Base-by-base conservation (phyloP, 2,888 invertebrate genomes). In the Stenchaetothrips biformis region DNA sequence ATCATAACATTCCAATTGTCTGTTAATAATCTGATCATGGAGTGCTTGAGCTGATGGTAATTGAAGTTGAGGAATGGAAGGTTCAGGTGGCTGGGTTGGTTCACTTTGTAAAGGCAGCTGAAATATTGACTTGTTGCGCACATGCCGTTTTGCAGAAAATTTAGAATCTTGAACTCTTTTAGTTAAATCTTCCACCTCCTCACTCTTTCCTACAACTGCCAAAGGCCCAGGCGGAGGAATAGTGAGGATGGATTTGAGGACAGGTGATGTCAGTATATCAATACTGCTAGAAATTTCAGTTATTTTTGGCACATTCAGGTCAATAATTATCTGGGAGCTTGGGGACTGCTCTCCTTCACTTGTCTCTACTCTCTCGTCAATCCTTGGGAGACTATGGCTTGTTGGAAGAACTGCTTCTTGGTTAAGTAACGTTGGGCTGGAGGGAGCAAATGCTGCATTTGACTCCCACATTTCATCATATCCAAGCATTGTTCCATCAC, bases 1-100 rank as follows among this genome's bases (percentile, higher is more conserved):
- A 81, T 85, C 85, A 80, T 85, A 85, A 79, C 85, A 85, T 80
- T 84, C 82, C 47, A 85, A 81, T 79, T 85, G 85, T 27, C 84
- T 84, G 79, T 84, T 84, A 21, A 85, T 85, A 7, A 74, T 74
- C 67, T 74, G 67, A 74, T 74, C 83, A 25, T 83, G 82, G 21
- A 83, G 81, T 74, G 83, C 81, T 74, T 81, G 79, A 53, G 81
- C 81, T 16, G 82, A 27, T 53, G 79, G 77, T 27, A 62, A 27
- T 48, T 82, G 81, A 27, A 81, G 81, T 2, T 82, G 81, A 77
- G 81, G 82, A 16, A 82, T 74, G 8, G 25, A 8, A 11, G 18
- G n/a, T 7, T 67, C 67, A 6, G 9, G 67, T 21, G 18, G 21
- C 9, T 74, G 25, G 7, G 25, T 25, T 21, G 67, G n/a, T 25